Base-by-base conservation (phyloP, 2,888 invertebrate species). In the Drosophila meridiana region DNA sequence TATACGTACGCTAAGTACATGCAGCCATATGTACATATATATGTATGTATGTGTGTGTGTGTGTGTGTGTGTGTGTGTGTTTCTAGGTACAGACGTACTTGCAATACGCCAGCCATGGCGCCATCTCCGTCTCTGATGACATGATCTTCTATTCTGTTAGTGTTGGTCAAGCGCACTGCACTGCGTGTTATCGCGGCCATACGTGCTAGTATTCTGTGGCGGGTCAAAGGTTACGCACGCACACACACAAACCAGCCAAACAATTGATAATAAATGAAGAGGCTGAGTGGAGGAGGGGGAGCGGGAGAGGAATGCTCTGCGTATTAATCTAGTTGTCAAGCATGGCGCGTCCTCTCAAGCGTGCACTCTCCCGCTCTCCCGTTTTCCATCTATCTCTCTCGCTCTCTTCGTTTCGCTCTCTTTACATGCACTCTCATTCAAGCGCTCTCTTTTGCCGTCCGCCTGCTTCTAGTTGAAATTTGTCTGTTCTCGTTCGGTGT, bases 321-420 rank as follows among this genome's bases (percentile, higher is more conserved):
- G 47, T 72, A 48, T 67, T 84, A 86, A 84, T 84, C 89, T 88
- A 83, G 83, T 84, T 88, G 83, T 84, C 83, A 84, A 87, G 83
- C 74, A 82, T 78, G 52, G 32, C 40, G 32, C 56, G 63, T 14
- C 47, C 59, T 55, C 57, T 50, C 50, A 32, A 50, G 32, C 50
- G 50, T 32, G 32, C 4, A 14, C 32, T 50, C 50, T 32, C 9
- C 43, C 52, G 20, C 26, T 14, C 28, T 32, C 42, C 43, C 52
- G 4, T 50, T n/a, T 48, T n/a, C 7, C 34, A 38, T 5, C 30
- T 14, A 7, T n/a, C 52, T 13, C 55, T 14, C 45, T 6, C 26
- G 11, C 62, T 30, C 52, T 11, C 36, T 14, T 45, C 58, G 34
- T 28, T 47, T 50, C 14, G 32, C 9, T 50, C 50, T 47, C 57